These are phyloP conservation scores for Jordanella pulchra DNA, from an alignment of 2,797 vertebrate species.

Conservation along the genomic window DNA sequence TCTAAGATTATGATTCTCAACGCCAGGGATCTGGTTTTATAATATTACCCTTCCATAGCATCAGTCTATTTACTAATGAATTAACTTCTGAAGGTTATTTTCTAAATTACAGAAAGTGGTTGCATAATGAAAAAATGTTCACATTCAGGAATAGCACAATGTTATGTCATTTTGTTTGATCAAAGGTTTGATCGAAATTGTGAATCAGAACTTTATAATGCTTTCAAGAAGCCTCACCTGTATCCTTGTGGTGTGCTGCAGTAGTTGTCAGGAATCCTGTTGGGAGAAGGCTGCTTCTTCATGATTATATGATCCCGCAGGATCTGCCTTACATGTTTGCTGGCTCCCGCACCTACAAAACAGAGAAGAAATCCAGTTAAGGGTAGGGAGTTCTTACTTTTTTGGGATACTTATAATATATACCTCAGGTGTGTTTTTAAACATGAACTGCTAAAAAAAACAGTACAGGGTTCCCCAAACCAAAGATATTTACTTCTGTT, in stretches of 20 bases:
- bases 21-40: not conserved
- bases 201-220: not conserved
- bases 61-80: not conserved
- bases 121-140: not conserved
- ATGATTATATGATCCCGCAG: slow-evolving; percentile 85
- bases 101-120: not conserved
- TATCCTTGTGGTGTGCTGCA: slow-evolving; percentile 54
- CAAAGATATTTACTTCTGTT: slow-evolving; percentile 8
- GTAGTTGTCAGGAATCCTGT: slow-evolving; percentile 74
- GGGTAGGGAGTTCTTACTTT: not conserved
- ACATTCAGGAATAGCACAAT: not conserved
- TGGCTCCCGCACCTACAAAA: slow-evolving; percentile 86
- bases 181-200: not conserved
- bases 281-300: slow-evolving; percentile 83
- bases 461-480: not conserved
- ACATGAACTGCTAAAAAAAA: not conserved
- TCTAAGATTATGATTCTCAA: not conserved
- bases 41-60: not conserved
- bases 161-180: no score
- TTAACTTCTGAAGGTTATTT: not conserved
- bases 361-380: slow-evolving; percentile 13
- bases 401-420: not conserved
- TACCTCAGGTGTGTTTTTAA: not conserved
- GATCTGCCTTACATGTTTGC: slow-evolving; percentile 88
- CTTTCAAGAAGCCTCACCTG: slow-evolving; percentile 53